phyloP scores from a whole-genome alignment of 2,888 invertebrate genomes.

The Neria commutata region DNA sequence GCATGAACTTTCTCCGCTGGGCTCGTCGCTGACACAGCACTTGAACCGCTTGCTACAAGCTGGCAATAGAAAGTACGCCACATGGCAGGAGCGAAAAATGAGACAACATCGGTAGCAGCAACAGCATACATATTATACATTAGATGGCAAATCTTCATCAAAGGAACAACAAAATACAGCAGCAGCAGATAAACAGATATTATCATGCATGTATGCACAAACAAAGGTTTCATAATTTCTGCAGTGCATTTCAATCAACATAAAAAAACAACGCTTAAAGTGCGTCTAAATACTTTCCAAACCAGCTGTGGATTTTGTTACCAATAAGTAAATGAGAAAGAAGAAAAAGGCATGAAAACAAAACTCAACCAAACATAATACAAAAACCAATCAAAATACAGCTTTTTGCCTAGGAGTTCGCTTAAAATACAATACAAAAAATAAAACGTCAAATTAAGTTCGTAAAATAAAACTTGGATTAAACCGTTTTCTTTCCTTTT shows the following conservation, averaged over 20 bases:
- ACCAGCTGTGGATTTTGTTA: too few species aligned
- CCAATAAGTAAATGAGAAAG: not conserved
- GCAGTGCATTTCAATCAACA: not conserved
- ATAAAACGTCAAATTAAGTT: too few species aligned
- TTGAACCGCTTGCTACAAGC: conserved; percentile 85
- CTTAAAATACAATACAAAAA: not conserved
- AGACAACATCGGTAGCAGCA: conserved; percentile 62
- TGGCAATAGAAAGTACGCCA: conserved; percentile 83
- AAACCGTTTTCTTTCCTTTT: too few species aligned
- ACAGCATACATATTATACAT: too few species aligned
- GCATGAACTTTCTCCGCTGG: conserved; percentile 79
- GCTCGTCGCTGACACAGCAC: conserved; percentile 82
- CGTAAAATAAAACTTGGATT: too few species aligned
- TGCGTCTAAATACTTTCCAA: not conserved
- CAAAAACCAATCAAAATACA: not conserved
- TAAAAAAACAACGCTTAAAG: not conserved
- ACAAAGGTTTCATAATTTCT: not conserved
- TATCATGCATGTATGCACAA: conserved; percentile 7
- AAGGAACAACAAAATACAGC: not conserved
- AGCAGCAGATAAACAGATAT: not conserved
- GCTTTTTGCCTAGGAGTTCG: not conserved
- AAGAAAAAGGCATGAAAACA: not conserved
- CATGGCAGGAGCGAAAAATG: conserved; percentile 81
- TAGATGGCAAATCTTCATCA: not conserved
- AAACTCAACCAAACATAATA: not conserved